These are phyloP conservation scores for Cydia strobilella DNA, from an alignment of 1,140 invertebrate genomes.

Conservation along the genomic window DNA sequence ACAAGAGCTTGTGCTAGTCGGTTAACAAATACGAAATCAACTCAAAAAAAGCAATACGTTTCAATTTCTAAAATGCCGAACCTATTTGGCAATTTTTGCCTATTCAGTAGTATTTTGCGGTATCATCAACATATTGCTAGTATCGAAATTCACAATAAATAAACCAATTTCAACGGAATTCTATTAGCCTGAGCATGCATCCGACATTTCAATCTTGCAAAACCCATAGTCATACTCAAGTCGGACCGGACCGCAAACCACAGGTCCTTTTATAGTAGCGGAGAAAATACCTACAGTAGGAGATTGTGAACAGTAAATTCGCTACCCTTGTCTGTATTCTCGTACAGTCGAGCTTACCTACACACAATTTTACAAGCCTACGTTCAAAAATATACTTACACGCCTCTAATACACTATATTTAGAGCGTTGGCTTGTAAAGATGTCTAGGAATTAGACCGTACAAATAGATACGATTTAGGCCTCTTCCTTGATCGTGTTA, in stretches of 20 bases:
- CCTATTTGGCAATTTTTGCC: neutral
- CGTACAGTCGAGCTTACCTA: too few relatives aligned
- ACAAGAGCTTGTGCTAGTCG: neutral
- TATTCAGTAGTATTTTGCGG: neutral
- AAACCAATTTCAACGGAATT: constrained; percentile 38
- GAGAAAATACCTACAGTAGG: constrained; percentile 8
- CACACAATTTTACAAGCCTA: too few relatives aligned
- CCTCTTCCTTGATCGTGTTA: too few relatives aligned
- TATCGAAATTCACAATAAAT: neutral
- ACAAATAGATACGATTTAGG: too few relatives aligned
- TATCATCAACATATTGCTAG: constrained; percentile 13
- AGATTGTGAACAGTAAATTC: neutral
- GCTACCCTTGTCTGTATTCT: too few relatives aligned
- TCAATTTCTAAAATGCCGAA: neutral
- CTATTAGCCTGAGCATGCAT: constrained; percentile 39
- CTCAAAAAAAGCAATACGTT: neutral
- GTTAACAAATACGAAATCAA: neutral
- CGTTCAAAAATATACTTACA: too few relatives aligned
- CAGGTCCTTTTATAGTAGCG: constrained; percentile 13
- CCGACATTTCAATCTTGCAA: constrained; percentile 59
- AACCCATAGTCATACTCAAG: constrained; percentile 53
- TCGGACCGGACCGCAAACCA: constrained; percentile 56
- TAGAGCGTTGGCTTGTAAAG: too few relatives aligned
- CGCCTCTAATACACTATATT: too few relatives aligned
- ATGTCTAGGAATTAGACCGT: too few relatives aligned